Evolutionary conservation across 2,113 vertebrate genomes (phyloP).

Genomic region (Grallaria varia): DNA sequence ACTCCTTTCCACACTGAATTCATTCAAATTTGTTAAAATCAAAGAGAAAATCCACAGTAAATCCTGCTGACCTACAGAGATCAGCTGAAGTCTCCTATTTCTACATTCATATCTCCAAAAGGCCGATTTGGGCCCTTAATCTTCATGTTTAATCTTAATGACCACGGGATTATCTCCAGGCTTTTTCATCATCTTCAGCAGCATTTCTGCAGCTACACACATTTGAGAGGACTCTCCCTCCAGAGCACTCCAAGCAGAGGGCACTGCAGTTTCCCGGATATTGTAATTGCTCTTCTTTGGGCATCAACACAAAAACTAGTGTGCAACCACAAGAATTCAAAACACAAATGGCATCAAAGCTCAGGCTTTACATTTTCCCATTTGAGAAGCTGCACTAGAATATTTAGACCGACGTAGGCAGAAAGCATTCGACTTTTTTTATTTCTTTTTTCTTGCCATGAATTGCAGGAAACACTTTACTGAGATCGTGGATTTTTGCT

Average conservation of each 20-base stretch:
- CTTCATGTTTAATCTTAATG: conserved; percentile 53
- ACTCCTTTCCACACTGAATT: neutral
- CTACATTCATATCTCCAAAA: conserved; percentile 21
- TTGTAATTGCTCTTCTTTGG: neutral
- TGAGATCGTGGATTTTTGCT: neutral
- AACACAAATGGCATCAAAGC: neutral
- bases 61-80: conserved; percentile 19
- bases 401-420: neutral
- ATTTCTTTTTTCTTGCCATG: neutral
- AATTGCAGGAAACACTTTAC: neutral
- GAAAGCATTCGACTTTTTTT: neutral
- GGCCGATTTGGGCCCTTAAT: conserved; percentile 52
- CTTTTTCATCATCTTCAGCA: conserved; percentile 56
- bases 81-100: conserved; percentile 37
- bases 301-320: neutral
- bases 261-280: neutral
- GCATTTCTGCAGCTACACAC: neutral
- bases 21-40: conserved; percentile 32
- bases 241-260: neutral
- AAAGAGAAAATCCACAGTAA: conserved; percentile 40
- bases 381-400: neutral
- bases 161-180: conserved; percentile 28
- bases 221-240: neutral
- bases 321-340: neutral
- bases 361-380: neutral